phyloP scores from a whole-genome alignment of 2,113 vertebrate genomes.

The Microcebus ravelobensis region DNA sequence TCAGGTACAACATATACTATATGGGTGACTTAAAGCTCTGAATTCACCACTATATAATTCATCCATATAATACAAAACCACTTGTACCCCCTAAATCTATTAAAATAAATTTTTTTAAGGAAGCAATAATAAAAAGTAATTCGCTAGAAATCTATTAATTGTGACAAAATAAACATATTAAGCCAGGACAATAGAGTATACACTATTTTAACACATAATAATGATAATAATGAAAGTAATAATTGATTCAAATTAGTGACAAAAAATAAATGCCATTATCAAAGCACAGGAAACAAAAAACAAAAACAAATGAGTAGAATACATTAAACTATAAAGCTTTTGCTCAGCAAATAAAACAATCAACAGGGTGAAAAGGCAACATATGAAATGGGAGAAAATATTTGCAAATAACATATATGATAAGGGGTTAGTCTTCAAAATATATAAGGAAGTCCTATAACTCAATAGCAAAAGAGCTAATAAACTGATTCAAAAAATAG shows the following conservation, averaged over 20 bases:
- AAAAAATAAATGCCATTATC: background rate
- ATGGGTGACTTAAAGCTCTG: no score
- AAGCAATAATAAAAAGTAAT: no score
- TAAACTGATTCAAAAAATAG: background rate
- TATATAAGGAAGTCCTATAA: background rate
- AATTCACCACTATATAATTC: no score
- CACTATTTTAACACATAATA: background rate
- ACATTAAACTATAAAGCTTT: background rate
- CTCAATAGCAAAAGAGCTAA: background rate
- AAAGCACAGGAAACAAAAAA: background rate
- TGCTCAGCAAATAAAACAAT: background rate
- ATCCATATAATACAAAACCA: no score
- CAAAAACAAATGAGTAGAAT: background rate
- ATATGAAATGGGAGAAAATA: background rate
- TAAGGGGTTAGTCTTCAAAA: background rate
- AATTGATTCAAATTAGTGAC: background rate
- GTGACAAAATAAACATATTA: no score
- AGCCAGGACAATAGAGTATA: background rate
- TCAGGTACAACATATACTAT: no score
- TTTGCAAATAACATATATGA: background rate
- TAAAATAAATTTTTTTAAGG: no score
- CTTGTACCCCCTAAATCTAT: no score
- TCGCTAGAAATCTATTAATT: no score
- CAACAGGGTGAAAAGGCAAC: background rate
- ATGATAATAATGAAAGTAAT: background rate